Evolutionary conservation across 2,797 vertebrate species (phyloP), one percentile per base, ranked within the genome.

Genomic region (Helicolenus hilgendorfi): DNA sequence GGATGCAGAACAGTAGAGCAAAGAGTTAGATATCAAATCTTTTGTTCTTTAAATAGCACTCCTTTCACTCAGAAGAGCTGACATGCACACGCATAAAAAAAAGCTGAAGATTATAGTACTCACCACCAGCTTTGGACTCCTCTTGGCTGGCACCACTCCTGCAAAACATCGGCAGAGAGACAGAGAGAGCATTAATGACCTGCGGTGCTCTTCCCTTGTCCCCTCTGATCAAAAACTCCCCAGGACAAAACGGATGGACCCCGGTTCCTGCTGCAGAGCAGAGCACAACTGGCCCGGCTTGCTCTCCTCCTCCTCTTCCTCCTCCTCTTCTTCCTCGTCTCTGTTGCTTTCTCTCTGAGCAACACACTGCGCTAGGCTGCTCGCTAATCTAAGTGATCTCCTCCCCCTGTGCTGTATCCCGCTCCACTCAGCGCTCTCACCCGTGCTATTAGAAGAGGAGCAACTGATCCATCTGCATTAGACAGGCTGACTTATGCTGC

Each of bases 91-190:
- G 71, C 72, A 91, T 72, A 7, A 4, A 83, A 59, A 83, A 84
- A 67, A 82, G 75, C 24, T 73, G 74, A 89, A 83, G 79, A 80
- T 77, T 82, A 75, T 33, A 89, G 96, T 98, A 97, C 99, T 99
- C 98, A 99, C 99, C 98, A 99, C 98, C 98, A 99, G 98, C 98
- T 99, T 99, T 90, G 99, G 99, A 96, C 99, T 99, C 97, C 98
- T 98, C 98, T 99, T 99, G 96, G 98, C 98, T 94, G 98, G 98
- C 76, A 98, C 98, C 97, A 99, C 98, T 97, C 99, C 99, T 99
- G 98, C 92, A 98, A 99, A 98, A 98, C 97, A 97, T 97, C 98
- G 98, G 98, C 97, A 99, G 95, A 98, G 96, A 96, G 97, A 98
- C 97, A 97, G 96, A 96, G 96, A 97, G 80, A 97, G 96, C 96